Conservation (phyloP, 2,888 invertebrate genomes). For the Drosophila maculinotata region DNA sequence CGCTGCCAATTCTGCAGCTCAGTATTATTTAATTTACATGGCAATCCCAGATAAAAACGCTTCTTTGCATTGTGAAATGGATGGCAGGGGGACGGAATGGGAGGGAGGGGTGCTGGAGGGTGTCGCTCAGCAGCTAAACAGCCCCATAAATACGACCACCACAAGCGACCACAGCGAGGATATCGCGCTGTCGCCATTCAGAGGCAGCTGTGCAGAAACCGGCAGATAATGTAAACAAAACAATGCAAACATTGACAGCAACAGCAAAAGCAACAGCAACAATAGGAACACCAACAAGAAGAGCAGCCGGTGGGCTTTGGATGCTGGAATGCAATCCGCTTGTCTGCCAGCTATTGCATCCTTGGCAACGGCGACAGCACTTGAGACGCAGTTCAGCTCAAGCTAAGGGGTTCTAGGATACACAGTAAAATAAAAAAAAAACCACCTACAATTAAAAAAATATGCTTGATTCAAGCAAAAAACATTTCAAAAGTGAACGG, state of each 20-base stretch:
- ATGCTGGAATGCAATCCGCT: slow-evolving; percentile 22
- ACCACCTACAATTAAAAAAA: too few relatives aligned
- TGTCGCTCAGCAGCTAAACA: slow-evolving; percentile 23
- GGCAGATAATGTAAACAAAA: slow-evolving; percentile 60
- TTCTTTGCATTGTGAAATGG: neutral
- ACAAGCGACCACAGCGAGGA: slow-evolving; percentile 24
- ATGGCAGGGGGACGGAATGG: neutral
- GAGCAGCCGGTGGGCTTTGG: slow-evolving; percentile 9
- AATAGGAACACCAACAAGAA: slow-evolving; percentile 2
- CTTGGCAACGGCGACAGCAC: slow-evolving; percentile 18
- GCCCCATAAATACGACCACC: slow-evolving; percentile 38
- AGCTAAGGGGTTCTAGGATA: neutral
- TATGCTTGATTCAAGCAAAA: too few relatives aligned
- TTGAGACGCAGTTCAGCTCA: slow-evolving; percentile 22
- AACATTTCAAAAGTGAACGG: too few relatives aligned
- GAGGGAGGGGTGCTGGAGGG: neutral
- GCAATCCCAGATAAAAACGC: slow-evolving; percentile 21
- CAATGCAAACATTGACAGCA: slow-evolving; percentile 40
- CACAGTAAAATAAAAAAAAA: too few relatives aligned
- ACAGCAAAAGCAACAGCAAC: slow-evolving; percentile 1
- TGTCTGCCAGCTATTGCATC: slow-evolving; percentile 20
- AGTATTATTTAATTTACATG: slow-evolving; percentile 42
- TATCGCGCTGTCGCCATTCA: slow-evolving; percentile 38
- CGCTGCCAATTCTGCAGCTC: slow-evolving; percentile 2
- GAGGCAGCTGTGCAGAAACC: slow-evolving; percentile 61